Evolutionary conservation across 1,140 invertebrate genomes (phyloP), one percentile per base, ranked within the genome.

Genomic region (Hylaeus anthracinus): DNA sequence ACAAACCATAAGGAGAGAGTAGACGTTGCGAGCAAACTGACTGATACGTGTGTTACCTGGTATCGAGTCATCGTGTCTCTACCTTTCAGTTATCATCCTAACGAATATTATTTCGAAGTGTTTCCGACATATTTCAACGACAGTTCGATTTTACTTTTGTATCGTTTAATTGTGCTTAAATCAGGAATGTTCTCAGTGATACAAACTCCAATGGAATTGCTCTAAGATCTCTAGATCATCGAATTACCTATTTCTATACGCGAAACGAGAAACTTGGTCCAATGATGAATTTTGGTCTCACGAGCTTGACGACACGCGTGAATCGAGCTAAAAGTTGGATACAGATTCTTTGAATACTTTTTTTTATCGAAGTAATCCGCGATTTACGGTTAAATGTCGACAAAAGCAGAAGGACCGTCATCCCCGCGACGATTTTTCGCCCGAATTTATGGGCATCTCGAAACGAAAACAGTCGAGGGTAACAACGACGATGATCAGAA

Each of bases 381-480:
- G 48, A n/a, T 70, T 45, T 3, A 14, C 39, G n/a, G 1, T 64
- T 74, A 85, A 85, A 92, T 91, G 91, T 88, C 91, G 80, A 83
- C 89, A 8, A 91, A 90, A 73, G 74, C 71, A 8, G 88, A 88
- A 48, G 89, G 94, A 43, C 95, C 95, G 12, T 96, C 95, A 4
- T 95, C 95, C 0, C 96, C 95, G 15, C 90, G 95, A 51, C 94
- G 95, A 85, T 96, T 96, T 90, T 96, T 96, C 84, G 95, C 95
- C 8, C 92, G 95, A 51, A 90, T 96, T 14, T 96, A 96, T 72
- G 95, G 95, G 1, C 94, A 96, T 75, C 90, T 96, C 1, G 95
- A 96, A 67, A 87, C 92, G 56, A 88, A 89, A 70, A 85, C 79
- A 10, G 65, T 71, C 8, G 82, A 88, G 15, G 48, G 70, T 14